These are phyloP conservation scores for Callithrix jacchus DNA, from an alignment of 2,113 vertebrate genomes.

Conservation along the genomic window DNA sequence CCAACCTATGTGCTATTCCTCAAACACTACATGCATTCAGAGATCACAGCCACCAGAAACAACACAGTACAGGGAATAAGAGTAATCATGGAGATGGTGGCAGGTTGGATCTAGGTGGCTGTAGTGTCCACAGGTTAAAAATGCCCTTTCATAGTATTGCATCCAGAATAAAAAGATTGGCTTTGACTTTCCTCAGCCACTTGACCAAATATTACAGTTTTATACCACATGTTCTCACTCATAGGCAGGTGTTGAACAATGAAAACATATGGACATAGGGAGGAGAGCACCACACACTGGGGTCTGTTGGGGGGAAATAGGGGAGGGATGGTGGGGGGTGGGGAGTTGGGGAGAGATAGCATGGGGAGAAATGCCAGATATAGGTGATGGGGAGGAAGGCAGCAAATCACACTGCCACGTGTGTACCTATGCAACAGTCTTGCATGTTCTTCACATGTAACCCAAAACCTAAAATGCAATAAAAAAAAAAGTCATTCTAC, in stretches of 20 bases:
- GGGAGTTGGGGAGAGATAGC: too few species aligned
- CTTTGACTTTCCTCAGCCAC: background rate
- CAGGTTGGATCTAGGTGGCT: background rate
- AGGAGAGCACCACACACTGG: too few species aligned
- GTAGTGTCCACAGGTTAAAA: background rate
- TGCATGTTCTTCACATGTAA: too few species aligned
- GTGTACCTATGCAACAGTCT: too few species aligned
- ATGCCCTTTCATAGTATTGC: background rate
- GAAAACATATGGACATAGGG: too few species aligned
- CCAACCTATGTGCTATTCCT: background rate
- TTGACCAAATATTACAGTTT: background rate
- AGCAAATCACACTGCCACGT: too few species aligned
- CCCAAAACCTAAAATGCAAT: too few species aligned
- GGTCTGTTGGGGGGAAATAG: too few species aligned
- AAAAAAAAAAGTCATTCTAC: background rate
- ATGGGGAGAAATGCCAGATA: too few species aligned
- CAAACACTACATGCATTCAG: background rate
- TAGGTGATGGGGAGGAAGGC: too few species aligned
- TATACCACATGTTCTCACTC: background rate
- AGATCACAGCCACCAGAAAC: background rate
- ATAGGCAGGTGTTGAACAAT: too few species aligned
- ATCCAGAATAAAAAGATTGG: background rate
- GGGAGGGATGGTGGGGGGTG: too few species aligned
- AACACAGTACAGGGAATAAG: background rate
- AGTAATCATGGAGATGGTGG: accelerated